These are phyloP conservation scores for Pristionchus japonicus DNA, from an alignment of 2,888 invertebrate genomes.

Conservation along the genomic window DNA sequence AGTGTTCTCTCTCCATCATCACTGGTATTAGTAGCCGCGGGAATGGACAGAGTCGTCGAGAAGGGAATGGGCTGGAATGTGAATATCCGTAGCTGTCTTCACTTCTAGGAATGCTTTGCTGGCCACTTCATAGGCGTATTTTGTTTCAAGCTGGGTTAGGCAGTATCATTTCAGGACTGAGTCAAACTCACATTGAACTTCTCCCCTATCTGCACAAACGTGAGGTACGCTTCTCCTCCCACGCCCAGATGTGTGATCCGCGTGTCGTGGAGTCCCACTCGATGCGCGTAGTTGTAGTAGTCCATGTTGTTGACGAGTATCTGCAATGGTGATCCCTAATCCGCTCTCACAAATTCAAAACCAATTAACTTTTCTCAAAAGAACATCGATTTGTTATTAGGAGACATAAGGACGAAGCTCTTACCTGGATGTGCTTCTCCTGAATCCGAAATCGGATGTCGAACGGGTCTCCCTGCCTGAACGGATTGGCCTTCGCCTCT, in stretches of 20 bases:
- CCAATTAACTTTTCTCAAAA: too few relatives aligned
- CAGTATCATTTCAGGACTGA: too few relatives aligned
- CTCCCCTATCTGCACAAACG: not conserved
- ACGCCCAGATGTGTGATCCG: not conserved
- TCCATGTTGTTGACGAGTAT: not conserved
- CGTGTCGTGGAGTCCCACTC: not conserved
- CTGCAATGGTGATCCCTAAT: not conserved
- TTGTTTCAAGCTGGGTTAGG: too few relatives aligned
- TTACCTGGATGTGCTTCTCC: not conserved
- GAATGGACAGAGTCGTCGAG: not conserved
- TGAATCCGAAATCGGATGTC: not conserved
- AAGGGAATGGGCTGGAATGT: not conserved
- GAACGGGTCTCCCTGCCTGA: not conserved
- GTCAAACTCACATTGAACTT: not conserved
- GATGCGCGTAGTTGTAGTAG: not conserved
- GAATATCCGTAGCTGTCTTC: not conserved
- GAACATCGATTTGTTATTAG: too few relatives aligned
- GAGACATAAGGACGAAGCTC: too few relatives aligned
- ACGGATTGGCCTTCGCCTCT: not conserved
- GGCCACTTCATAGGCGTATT: too few relatives aligned
- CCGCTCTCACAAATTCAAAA: too few relatives aligned
- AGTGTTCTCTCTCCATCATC: not conserved
- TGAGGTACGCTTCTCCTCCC: not conserved
- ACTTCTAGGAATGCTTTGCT: too few relatives aligned
- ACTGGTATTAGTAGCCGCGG: not conserved